These are phyloP conservation scores for Periophthalmus modestus DNA, from an alignment of 2,113 vertebrate genomes.

Conservation along the genomic window DNA sequence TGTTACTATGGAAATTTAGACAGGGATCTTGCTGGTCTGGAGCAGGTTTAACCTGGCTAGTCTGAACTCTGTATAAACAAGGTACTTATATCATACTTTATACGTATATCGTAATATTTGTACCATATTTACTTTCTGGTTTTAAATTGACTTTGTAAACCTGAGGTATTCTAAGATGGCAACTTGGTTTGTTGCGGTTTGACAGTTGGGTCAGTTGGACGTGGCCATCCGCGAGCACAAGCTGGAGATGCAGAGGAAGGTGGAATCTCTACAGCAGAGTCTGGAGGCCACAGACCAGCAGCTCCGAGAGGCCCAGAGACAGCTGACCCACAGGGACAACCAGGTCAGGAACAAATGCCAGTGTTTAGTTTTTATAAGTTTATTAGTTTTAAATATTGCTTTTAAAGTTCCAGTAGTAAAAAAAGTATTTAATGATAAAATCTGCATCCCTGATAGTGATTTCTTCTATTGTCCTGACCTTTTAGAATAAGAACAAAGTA, in stretches of 20 bases:
- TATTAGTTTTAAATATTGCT: not conserved
- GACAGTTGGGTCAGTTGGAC: slow-evolving; percentile 89
- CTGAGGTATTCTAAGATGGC: not conserved
- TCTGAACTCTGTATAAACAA: no score
- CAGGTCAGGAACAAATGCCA: slow-evolving; percentile 74
- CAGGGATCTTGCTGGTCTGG: no score
- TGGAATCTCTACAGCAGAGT: slow-evolving; percentile 81
- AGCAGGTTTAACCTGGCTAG: no score
- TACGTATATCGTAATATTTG: no score
- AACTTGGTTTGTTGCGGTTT: not conserved
- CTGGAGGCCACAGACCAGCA: slow-evolving; percentile 83
- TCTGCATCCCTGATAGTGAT: no score
- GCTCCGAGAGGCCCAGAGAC: slow-evolving; percentile 79
- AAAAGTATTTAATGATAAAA: not conserved
- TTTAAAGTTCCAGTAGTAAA: not conserved
- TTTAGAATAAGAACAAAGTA: no score
- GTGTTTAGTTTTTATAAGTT: not conserved
- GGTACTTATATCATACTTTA: no score
- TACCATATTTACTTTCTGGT: no score
- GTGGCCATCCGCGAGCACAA: slow-evolving; percentile 87
- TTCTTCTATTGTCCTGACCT: not conserved
- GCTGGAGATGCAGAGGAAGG: slow-evolving; percentile 88
- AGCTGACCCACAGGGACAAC: slow-evolving; percentile 81
- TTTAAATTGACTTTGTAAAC: no score
- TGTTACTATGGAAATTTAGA: no score